Conservation (phyloP, 2,113 vertebrate genomes). For the Nerophis lumbriciformis region DNA sequence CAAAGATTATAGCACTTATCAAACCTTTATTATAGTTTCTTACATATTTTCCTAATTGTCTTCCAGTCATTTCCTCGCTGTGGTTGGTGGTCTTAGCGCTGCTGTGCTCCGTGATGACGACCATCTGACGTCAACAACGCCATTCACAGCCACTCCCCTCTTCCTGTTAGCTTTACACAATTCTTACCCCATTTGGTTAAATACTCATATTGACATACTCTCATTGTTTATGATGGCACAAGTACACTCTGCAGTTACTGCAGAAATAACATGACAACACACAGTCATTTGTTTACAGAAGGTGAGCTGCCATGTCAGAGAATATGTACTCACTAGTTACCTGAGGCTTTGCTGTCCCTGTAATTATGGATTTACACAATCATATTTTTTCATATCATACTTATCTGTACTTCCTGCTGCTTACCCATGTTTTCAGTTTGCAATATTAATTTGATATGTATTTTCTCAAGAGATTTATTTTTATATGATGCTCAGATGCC, state of each 20-base stretch:
- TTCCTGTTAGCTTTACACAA: background rate
- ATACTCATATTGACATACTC: background rate
- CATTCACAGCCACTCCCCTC: background rate
- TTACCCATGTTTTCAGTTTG: constrained; percentile 17
- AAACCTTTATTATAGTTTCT: too few relatives aligned
- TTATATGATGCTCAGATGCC: constrained; percentile 71
- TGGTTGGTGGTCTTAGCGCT: constrained; percentile 45
- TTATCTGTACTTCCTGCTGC: constrained; percentile 11
- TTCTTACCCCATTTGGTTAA: background rate
- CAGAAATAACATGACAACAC: constrained; percentile 7
- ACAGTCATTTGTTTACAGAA: constrained; percentile 40
- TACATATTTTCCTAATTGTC: background rate
- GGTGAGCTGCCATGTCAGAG: constrained; percentile 72
- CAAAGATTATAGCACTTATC: too few relatives aligned
- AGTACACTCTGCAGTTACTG: background rate
- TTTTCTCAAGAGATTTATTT: constrained; percentile 64
- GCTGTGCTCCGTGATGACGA: constrained; percentile 40
- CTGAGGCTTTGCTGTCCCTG: constrained; percentile 4
- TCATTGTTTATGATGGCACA: too few relatives aligned
- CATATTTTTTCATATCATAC: background rate
- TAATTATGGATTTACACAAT: background rate
- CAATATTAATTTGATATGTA: constrained; percentile 38
- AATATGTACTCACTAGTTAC: constrained; percentile 73
- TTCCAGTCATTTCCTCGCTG: constrained; percentile 48
- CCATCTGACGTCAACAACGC: constrained; percentile 35